Base-by-base conservation (phyloP, 2,888 invertebrate species). In the Tethea ocularis region DNA sequence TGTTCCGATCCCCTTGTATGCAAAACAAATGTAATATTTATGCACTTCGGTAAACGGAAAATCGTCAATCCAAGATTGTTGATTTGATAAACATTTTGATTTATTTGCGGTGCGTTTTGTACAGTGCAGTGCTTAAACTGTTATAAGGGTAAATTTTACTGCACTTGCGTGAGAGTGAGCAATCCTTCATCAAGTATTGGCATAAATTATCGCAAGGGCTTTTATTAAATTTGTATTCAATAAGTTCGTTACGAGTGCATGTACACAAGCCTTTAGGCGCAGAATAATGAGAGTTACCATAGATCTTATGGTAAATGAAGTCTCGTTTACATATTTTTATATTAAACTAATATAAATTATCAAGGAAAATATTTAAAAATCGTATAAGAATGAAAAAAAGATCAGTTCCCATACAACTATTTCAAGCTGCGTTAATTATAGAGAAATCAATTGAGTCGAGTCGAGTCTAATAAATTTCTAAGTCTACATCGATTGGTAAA, bases 1-100 rank as follows among this genome's bases (percentile, higher is more conserved):
- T 80, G 77, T 78, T 75, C 66, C 67, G 66, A 71, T 72, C 74
- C 78, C 74, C 75, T 78, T 77, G 78, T 82, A 86, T 84, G 83
- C 80, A 80, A 84, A 88, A 82, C 80, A 83, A 88, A 89, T 84
- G 78, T 77, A 72, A 80, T 85, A 87, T 88, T 88, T 87, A 89
- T 88, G 77, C 83, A 82, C 70, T 72, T 75, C 61, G 65, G 77
- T 84, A 85, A 87, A 84, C 81, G 79, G 77, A 82, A 84, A 80
- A 84, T 85, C 81, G 83, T 86, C 84, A 83, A 86, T 87, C 83
- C 84, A 80, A 78, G 81, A 86, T 86, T 67, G 75, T 82, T 72
- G 70, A 72, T 79, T 72, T 77, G 84, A 85, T 86, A 61, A 58
- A 36, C 15, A 55, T 38, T 54, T 38, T 66, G 64, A 68, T 71